Base-by-base conservation (phyloP, 1,140 invertebrate species). In the Glossosoma conforme region DNA sequence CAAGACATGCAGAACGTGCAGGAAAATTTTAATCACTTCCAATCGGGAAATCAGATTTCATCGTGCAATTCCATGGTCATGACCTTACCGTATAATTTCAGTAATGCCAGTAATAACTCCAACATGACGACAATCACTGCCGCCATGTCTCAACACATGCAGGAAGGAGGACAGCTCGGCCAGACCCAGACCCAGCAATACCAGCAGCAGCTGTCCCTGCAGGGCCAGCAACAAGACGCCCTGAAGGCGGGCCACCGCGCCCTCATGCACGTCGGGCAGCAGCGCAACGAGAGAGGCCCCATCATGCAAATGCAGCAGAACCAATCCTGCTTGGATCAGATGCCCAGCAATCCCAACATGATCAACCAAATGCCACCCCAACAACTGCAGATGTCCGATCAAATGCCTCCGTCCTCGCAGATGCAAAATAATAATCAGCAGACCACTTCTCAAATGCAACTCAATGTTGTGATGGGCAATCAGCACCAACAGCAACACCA, bases 11-110 rank as follows among this genome's bases (percentile, higher is more conserved):
- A 52, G 28, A 41, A 41, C 11, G 37, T n/a, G n/a, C n/a, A 37
- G 17, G 55, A 57, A 2, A 50, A 38, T 13, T 49, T 53, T 41
- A 43, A 45, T 10, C 50, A 51, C 32, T 57, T 44, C 44, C 13
- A 13, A 40, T 52, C 4, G 37, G 22, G 18, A 17, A 52, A 45
- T 46, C 43, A 47, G 22, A 43, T 44, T n/a, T 48, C 44, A 6
- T 21, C 40, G 2, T 30, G 41, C 6, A 35, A 40, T 3, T 52
- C 49, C 3, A 20, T 44, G 20, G 49, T 44, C 2, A 28, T 44
- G 5, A 52, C 48, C 15, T 32, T 52, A 8, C 49, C 42, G 6
- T 52, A 52, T 38, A 40, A 52, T 38, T 43, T 52, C 20, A 44
- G 30, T 18, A 28, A 21, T n/a, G 10, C 24, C 18, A 11, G 25